Evolutionary conservation across 2,888 invertebrate species (phyloP).

Genomic region (Drosophila sordidula): DNA sequence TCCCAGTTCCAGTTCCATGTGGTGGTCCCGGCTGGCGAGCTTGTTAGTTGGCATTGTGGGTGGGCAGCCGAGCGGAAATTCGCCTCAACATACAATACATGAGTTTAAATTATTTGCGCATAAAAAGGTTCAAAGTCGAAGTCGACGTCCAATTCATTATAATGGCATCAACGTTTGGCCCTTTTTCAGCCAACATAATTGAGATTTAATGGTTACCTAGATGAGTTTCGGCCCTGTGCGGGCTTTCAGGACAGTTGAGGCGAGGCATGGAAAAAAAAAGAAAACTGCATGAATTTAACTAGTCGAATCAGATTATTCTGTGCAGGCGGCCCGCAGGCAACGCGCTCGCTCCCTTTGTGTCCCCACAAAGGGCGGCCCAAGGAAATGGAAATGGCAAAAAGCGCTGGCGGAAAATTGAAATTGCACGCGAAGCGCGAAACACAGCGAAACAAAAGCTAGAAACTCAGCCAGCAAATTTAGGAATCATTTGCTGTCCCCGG

Average conservation of each 20-base stretch:
- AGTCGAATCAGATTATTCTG: slow-evolving; percentile 58
- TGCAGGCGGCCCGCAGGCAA: slow-evolving; percentile 52
- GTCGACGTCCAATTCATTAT: slow-evolving; percentile 68
- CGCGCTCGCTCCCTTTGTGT: slow-evolving; percentile 17
- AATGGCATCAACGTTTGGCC: slow-evolving; percentile 70
- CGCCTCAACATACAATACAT: slow-evolving; percentile 44
- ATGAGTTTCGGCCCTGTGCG: slow-evolving; percentile 41
- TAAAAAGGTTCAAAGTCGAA: slow-evolving; percentile 71
- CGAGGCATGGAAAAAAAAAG: slow-evolving; percentile 4
- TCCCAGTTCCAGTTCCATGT: slow-evolving; percentile 9
- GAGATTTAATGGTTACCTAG: slow-evolving; percentile 71
- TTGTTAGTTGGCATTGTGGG: slow-evolving; percentile 44
- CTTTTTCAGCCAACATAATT: slow-evolving; percentile 61
- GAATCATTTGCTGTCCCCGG: slow-evolving; percentile 48
- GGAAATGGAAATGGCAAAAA: slow-evolving; percentile 59
- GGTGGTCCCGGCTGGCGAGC: slow-evolving; percentile 22
- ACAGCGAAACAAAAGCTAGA: slow-evolving; percentile 51
- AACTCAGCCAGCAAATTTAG: slow-evolving; percentile 47
- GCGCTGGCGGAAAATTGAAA: slow-evolving; percentile 79
- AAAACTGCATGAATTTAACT: slow-evolving; percentile 52
- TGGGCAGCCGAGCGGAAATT: slow-evolving; percentile 60
- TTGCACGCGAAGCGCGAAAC: slow-evolving; percentile 60
- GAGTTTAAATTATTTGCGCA: slow-evolving; percentile 73
- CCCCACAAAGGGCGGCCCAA: slow-evolving; percentile 37
- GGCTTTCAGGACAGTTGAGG: slow-evolving; percentile 54